These are phyloP conservation scores for Nematolebias whitei DNA, from an alignment of 2,113 vertebrate genomes.

Conservation along the genomic window DNA sequence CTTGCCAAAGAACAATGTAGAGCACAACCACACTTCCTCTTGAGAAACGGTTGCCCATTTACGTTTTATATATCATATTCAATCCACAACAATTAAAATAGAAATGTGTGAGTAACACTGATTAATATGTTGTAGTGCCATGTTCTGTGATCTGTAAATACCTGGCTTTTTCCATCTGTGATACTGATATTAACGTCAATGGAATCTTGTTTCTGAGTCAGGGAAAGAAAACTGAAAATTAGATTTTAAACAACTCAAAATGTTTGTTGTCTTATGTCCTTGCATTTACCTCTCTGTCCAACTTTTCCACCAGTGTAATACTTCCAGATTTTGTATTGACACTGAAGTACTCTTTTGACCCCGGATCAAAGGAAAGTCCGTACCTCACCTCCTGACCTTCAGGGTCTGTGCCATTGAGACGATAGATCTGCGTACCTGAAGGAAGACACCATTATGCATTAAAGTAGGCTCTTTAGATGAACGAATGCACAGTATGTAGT, in stretches of 20 bases:
- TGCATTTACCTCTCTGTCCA: conserved; percentile 91
- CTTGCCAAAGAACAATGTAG: too few species aligned
- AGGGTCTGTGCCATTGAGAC: conserved; percentile 93
- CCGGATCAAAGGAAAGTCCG: conserved; percentile 87
- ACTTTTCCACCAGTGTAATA: conserved; percentile 87
- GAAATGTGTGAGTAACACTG: not conserved
- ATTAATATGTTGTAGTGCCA: not conserved
- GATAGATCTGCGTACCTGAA: conserved; percentile 90
- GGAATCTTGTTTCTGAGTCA: conserved; percentile 87
- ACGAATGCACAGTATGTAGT: too few species aligned
- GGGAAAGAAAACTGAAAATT: not conserved
- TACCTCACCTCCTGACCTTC: conserved; percentile 90
- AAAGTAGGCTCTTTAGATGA: not conserved
- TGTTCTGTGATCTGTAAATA: conserved; percentile 67
- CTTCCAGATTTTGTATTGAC: conserved; percentile 87
- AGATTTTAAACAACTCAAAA: not conserved
- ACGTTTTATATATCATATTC: too few species aligned
- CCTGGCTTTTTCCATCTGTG: conserved; percentile 90
- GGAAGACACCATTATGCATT: not conserved
- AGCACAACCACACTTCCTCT: too few species aligned
- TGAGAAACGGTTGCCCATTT: too few species aligned
- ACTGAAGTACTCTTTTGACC: conserved; percentile 85
- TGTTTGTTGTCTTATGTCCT: not conserved
- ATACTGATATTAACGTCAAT: conserved; percentile 92
- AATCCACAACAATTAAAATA: not conserved